Evolutionary conservation across 2,113 vertebrate genomes (phyloP).

Genomic region (Pelecanus crispus): DNA sequence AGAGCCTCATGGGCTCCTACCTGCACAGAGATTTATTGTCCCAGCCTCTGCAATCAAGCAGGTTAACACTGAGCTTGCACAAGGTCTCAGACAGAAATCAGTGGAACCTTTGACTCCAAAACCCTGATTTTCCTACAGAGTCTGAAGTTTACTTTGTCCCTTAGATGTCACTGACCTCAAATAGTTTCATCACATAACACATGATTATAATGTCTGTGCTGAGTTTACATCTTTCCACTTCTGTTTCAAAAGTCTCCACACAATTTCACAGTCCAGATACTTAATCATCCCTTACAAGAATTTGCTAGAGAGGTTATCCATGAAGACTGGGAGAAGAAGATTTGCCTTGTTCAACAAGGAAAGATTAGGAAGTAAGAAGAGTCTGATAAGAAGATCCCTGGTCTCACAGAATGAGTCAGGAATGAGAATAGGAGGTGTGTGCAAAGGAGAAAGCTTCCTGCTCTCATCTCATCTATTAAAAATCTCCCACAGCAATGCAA

Average conservation of each 20-base stretch:
- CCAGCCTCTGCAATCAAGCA: background rate
- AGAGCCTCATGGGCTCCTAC: fast-evolving
- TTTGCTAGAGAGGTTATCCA: background rate
- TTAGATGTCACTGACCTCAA: background rate
- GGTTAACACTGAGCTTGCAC: background rate
- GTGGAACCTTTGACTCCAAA: background rate
- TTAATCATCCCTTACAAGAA: background rate
- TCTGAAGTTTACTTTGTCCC: background rate
- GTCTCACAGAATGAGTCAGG: background rate
- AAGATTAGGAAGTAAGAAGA: background rate
- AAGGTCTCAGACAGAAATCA: background rate
- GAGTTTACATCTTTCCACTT: background rate
- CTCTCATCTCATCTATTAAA: background rate
- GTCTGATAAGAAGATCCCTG: background rate
- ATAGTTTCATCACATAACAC: background rate
- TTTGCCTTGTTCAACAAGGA: background rate
- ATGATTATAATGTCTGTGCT: background rate
- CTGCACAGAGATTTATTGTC: background rate
- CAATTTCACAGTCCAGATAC: background rate
- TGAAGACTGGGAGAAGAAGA: background rate
- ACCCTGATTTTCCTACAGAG: background rate
- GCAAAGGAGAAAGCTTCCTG: background rate
- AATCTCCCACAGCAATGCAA: background rate
- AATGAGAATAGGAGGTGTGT: background rate
- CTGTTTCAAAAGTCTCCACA: background rate